Evolutionary conservation across 2,888 invertebrate species (phyloP).

Genomic region (Habroteleia sp.): DNA sequence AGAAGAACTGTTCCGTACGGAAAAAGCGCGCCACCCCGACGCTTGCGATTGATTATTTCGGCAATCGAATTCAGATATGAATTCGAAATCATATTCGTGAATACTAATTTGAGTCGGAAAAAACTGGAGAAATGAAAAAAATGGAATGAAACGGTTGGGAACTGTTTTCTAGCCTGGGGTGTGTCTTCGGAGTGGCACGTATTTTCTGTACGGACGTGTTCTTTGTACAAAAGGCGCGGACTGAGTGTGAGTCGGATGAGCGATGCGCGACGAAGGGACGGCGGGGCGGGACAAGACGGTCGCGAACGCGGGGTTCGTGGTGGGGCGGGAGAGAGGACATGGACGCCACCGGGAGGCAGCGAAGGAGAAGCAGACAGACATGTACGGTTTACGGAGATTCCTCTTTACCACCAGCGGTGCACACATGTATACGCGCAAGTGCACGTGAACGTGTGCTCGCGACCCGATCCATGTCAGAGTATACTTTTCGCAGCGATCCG

Average conservation of each 20-base stretch:
- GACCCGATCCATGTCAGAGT: conserved; percentile 51
- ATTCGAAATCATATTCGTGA: no score
- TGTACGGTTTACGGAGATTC: conserved; percentile 72
- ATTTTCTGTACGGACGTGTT: conserved; percentile 27
- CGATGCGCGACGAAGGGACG: conserved; percentile 60
- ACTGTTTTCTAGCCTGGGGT: neutral
- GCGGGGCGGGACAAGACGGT: conserved; percentile 69
- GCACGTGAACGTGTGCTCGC: conserved; percentile 49
- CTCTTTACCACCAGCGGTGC: conserved; percentile 68
- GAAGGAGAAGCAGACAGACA: conserved; percentile 67
- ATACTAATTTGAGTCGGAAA: no score
- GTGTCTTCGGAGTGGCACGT: conserved; percentile 8
- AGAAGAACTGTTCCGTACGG: conserved; percentile 15
- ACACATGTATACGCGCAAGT: conserved; percentile 41
- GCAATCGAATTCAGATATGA: no score
- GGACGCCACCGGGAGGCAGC: conserved; percentile 48
- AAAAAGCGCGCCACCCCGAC: conserved; percentile 9
- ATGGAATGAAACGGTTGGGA: no score
- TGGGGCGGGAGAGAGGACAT: conserved; percentile 53
- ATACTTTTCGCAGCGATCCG: conserved; percentile 47
- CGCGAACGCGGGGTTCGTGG: conserved; percentile 65
- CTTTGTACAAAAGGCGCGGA: conserved; percentile 6
- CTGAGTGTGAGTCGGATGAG: conserved; percentile 39
- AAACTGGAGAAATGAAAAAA: no score
- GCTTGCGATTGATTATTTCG: no score